Evolutionary conservation across 2,888 invertebrate genomes (phyloP).

Genomic region (Agonopterix alstromeriana): DNA sequence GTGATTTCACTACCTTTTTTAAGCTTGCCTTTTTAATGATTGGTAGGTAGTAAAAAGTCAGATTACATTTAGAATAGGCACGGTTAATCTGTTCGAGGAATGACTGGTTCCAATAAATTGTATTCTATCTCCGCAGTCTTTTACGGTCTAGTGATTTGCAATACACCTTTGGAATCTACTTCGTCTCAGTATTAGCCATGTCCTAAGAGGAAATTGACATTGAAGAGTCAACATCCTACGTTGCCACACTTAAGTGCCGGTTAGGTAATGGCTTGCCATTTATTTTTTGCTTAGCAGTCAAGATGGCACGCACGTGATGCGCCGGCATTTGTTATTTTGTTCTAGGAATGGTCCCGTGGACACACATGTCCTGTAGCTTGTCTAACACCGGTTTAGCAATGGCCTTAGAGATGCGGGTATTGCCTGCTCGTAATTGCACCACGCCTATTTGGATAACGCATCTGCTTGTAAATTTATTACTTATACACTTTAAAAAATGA

Average conservation of each 20-base stretch:
- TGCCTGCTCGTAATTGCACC: constrained; percentile 24
- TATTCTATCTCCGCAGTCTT: neutral
- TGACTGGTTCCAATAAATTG: constrained; percentile 11
- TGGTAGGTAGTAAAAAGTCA: constrained; percentile 43
- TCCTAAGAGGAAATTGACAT: constrained; percentile 27
- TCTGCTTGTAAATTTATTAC: constrained; percentile 20
- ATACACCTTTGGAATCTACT: neutral
- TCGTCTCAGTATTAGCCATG: neutral
- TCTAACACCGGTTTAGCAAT: constrained; percentile 25
- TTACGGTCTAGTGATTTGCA: neutral
- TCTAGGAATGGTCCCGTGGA: constrained; percentile 50
- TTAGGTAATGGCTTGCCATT: constrained; percentile 35
- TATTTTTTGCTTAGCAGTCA: constrained; percentile 37
- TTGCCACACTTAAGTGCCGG: constrained; percentile 25
- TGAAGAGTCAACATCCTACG: constrained; percentile 30
- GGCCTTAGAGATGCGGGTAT: constrained; percentile 24
- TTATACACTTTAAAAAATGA: too few relatives aligned
- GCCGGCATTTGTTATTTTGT: constrained; percentile 39
- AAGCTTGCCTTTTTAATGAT: constrained; percentile 50
- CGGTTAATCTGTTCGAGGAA: constrained; percentile 49
- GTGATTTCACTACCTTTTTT: constrained; percentile 52
- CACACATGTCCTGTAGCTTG: constrained; percentile 42
- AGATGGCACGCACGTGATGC: constrained; percentile 51
- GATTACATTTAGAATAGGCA: constrained; percentile 52
- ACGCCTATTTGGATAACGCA: constrained; percentile 16